phyloP scores from a whole-genome alignment of 2,888 invertebrate species.

The Drosophila anomalata region DNA sequence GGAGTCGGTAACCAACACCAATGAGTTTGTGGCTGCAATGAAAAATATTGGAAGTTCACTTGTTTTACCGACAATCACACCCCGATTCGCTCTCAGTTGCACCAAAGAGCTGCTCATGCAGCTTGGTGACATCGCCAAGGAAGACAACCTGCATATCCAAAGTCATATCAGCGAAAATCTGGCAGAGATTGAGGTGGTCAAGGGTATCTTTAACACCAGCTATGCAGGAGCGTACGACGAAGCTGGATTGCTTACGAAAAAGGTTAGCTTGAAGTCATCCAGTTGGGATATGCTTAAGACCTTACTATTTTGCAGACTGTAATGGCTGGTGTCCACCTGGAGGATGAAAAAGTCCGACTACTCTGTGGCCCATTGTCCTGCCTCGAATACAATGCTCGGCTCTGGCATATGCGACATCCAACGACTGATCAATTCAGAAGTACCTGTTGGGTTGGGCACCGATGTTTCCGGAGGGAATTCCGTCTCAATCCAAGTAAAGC shows the following conservation, averaged over 20 bases:
- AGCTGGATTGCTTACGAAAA: conserved; percentile 89
- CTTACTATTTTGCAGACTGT: conserved; percentile 84
- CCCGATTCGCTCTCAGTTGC: conserved; percentile 93
- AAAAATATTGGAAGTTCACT: conserved; percentile 85
- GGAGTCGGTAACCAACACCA: conserved; percentile 87
- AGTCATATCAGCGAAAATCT: conserved; percentile 93
- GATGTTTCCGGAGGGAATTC: conserved; percentile 94
- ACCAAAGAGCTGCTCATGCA: conserved; percentile 88
- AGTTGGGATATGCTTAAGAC: background rate
- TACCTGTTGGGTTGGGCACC: conserved; percentile 93
- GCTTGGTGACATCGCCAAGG: conserved; percentile 88
- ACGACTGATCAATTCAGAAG: conserved; percentile 86
- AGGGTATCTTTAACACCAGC: conserved; percentile 85
- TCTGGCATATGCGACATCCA: conserved; percentile 93
- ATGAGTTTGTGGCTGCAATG: conserved; percentile 87
- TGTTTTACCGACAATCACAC: conserved; percentile 92
- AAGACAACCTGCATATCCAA: conserved; percentile 90
- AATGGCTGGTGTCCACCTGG: conserved; percentile 91
- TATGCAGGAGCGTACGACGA: conserved; percentile 92
- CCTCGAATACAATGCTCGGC: conserved; percentile 91
- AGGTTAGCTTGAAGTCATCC: conserved; percentile 85
- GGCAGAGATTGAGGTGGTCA: conserved; percentile 89
- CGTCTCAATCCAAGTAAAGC: conserved; percentile 90
- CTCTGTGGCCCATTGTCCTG: conserved; percentile 94
- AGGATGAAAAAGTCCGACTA: conserved; percentile 88